phyloP scores from a whole-genome alignment of 2,113 vertebrate genomes.

The Prietella phreatophila region DNA sequence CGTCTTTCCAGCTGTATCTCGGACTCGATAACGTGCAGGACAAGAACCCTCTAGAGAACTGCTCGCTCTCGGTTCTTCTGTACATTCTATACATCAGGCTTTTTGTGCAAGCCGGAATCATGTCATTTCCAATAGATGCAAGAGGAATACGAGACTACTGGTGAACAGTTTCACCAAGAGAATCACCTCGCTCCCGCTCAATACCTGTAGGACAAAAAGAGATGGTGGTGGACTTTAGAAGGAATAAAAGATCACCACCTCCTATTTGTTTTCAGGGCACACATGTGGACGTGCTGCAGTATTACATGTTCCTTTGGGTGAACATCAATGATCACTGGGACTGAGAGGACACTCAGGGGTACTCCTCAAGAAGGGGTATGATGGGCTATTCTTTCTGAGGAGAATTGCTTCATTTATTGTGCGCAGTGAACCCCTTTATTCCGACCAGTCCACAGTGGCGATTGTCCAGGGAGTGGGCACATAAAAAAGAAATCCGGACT shows the following conservation, averaged over 20 bases:
- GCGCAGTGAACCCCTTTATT: background rate
- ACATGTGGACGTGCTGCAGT: background rate
- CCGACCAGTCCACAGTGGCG: background rate
- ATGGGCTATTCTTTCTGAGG: background rate
- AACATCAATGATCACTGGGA: constrained; percentile 2
- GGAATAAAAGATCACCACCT: constrained; percentile 10
- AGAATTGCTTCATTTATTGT: constrained; percentile 3
- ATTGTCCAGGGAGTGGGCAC: background rate
- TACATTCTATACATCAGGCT: background rate
- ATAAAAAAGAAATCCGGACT: background rate
- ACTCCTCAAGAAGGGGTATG: background rate
- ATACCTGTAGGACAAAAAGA: background rate
- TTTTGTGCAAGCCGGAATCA: constrained; percentile 13
- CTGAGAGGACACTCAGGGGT: constrained; percentile 1
- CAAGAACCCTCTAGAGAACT: background rate
- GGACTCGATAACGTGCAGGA: background rate
- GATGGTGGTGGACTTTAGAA: background rate
- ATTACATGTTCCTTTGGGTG: constrained; percentile 18
- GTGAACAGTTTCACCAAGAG: background rate
- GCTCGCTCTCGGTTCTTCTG: background rate
- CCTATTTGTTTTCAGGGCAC: constrained; percentile 12
- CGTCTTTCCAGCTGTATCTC: constrained; percentile 16
- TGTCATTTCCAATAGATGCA: background rate
- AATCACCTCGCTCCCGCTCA: background rate
- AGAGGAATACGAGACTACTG: background rate